Evolutionary conservation across 2,888 invertebrate species (phyloP).

Genomic region (Tineola bisselliella): DNA sequence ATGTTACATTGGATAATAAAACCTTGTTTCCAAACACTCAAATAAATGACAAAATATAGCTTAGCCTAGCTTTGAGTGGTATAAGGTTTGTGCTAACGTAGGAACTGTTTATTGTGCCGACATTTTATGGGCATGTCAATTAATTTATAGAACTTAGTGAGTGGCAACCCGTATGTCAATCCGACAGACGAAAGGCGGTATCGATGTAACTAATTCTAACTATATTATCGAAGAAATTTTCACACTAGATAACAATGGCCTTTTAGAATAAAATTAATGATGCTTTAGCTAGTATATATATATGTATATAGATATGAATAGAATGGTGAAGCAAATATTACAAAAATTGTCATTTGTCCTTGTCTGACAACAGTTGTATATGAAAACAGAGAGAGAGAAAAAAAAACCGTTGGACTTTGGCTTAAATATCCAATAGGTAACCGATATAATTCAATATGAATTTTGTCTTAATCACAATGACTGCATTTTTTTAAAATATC

Average conservation of each 20-base stretch:
- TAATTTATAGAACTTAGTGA: conserved; percentile 11
- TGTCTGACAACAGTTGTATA: too few species aligned
- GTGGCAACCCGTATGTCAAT: conserved; percentile 8
- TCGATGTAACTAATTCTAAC: conserved; percentile 3
- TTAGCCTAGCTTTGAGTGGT: conserved; percentile 5
- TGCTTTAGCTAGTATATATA: too few species aligned
- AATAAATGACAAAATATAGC: background rate
- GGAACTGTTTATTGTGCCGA: conserved; percentile 8
- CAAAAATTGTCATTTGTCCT: too few species aligned
- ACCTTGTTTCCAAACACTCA: background rate
- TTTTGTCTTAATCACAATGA: too few species aligned
- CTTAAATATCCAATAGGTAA: too few species aligned
- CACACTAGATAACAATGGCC: background rate
- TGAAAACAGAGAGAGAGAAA: too few species aligned
- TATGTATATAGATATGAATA: too few species aligned
- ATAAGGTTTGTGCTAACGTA: background rate
- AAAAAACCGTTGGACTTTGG: too few species aligned
- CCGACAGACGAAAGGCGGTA: background rate
- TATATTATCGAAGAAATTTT: background rate
- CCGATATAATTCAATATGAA: too few species aligned
- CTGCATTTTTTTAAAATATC: too few species aligned
- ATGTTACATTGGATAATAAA: too few species aligned
- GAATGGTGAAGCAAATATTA: too few species aligned
- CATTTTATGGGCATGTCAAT: conserved; percentile 13
- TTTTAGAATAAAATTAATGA: background rate